Evolutionary conservation across 2,113 vertebrate genomes (phyloP).

Genomic region (Potamarius usumacintae): DNA sequence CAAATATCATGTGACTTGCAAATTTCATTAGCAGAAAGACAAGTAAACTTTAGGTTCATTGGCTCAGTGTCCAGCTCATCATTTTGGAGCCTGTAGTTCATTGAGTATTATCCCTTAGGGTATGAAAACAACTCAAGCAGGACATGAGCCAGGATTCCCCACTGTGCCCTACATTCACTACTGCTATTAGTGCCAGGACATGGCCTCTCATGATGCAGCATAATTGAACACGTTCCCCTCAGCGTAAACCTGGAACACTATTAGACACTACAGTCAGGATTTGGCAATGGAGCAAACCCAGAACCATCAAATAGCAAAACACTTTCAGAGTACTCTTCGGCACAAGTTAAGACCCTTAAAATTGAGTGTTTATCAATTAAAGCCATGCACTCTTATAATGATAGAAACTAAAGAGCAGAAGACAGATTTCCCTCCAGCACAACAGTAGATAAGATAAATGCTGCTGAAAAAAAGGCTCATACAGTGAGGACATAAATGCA

Average conservation of each 20-base stretch:
- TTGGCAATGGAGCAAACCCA: conserved; percentile 13
- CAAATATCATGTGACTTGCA: not conserved
- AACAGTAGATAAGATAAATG: not conserved
- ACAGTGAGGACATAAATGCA: conserved; percentile 31
- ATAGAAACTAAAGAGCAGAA: not conserved
- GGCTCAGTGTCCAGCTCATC: not conserved
- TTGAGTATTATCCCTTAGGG: conserved; percentile 20
- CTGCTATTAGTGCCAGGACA: conserved; percentile 25
- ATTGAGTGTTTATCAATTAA: not conserved
- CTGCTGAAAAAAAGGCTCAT: conserved; percentile 2
- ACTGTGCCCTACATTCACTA: conserved; percentile 42
- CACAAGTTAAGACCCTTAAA: too few species aligned
- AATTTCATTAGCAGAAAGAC: not conserved
- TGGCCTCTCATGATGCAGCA: conserved; percentile 29
- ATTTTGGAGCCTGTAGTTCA: not conserved
- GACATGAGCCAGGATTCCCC: conserved; percentile 23
- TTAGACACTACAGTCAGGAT: conserved; percentile 12
- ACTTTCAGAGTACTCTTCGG: not conserved
- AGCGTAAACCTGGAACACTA: conserved; percentile 10
- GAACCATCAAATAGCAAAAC: conserved; percentile 34
- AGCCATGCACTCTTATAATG: not conserved
- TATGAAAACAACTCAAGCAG: not conserved
- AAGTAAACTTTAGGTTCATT: not conserved
- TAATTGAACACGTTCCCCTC: conserved; percentile 34
- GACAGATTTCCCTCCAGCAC: not conserved